Percentiles rank a stretch among this genome's conserved stretches.
phyloP scores from a whole-genome alignment of 2,888 invertebrate species.

The Andrena praecox region DNA sequence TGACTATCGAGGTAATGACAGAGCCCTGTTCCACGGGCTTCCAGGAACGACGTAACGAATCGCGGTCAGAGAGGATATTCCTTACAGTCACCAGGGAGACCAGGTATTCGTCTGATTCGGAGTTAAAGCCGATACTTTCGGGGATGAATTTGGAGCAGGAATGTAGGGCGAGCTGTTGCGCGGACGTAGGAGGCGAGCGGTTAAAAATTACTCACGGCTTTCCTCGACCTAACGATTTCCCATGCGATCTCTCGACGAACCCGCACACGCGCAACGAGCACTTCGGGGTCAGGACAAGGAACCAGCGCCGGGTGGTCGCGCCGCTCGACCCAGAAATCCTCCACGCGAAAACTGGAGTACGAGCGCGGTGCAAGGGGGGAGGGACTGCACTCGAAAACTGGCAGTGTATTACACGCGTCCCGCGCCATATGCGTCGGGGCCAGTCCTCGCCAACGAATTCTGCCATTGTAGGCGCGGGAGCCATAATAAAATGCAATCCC shows the following conservation, averaged over 20 bases:
- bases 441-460: too few species aligned
- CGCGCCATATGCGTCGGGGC: slow-evolving; percentile 46
- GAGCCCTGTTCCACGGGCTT: slow-evolving; percentile 66
- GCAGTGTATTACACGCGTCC: slow-evolving; percentile 27
- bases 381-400: slow-evolving; percentile 34
- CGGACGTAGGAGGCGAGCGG: neutral
- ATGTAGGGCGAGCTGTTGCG: neutral
- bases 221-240: neutral
- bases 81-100: too few species aligned
- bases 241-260: neutral
- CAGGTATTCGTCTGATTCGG: too few species aligned
- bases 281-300: slow-evolving; percentile 2
- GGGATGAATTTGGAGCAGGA: neutral
- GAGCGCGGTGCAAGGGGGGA: neutral
- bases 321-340: slow-evolving; percentile 70
- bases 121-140: neutral
- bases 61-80: slow-evolving; percentile 38
- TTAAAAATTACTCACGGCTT: neutral
- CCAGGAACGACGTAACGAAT: slow-evolving; percentile 71
- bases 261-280: neutral
- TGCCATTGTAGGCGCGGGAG: slow-evolving; percentile 49
- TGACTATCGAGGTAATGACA: slow-evolving; percentile 68
- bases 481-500: slow-evolving; percentile 62
- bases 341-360: slow-evolving; percentile 57
- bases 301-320: slow-evolving; percentile 2